Evolutionary conservation across 2,888 invertebrate genomes (phyloP).

Genomic region (Nomada hirtipes): DNA sequence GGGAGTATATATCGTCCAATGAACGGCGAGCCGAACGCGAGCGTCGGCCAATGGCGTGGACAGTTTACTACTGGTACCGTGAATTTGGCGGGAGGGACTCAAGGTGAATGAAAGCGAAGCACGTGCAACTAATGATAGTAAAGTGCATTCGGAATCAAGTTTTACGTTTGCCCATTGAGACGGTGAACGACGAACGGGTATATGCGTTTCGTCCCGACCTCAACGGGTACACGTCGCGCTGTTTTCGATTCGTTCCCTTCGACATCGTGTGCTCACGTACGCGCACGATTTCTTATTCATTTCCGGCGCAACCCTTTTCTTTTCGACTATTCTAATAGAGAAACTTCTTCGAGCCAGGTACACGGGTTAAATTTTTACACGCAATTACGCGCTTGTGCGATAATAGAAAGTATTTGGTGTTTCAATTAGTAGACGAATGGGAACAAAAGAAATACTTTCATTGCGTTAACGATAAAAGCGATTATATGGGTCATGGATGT

Average conservation of each 20-base stretch:
- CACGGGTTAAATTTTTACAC: neutral
- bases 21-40: conserved; percentile 29
- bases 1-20: conserved; percentile 58
- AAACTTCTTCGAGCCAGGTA: neutral
- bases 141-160: conserved; percentile 61
- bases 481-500: conserved; percentile 38
- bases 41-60: conserved; percentile 51
- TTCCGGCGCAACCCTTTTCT: conserved; percentile 1
- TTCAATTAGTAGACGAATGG: conserved; percentile 5
- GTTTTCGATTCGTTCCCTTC: neutral
- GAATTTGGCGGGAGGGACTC: conserved; percentile 72
- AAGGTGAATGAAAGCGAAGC: conserved; percentile 69
- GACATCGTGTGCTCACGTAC: neutral
- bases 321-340: neutral
- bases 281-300: conserved; percentile 4
- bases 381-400: neutral
- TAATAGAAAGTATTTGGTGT: too few relatives aligned
- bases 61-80: conserved; percentile 44
- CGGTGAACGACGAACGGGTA: neutral
- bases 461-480: neutral
- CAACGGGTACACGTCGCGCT: conserved; percentile 7
- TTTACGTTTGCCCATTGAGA: conserved; percentile 60
- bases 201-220: conserved; percentile 12
- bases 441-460: neutral
- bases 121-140: conserved; percentile 72